These are phyloP conservation scores for Ditylenchus weischeri DNA, from an alignment of 2,888 invertebrate genomes.

Conservation along the genomic window DNA sequence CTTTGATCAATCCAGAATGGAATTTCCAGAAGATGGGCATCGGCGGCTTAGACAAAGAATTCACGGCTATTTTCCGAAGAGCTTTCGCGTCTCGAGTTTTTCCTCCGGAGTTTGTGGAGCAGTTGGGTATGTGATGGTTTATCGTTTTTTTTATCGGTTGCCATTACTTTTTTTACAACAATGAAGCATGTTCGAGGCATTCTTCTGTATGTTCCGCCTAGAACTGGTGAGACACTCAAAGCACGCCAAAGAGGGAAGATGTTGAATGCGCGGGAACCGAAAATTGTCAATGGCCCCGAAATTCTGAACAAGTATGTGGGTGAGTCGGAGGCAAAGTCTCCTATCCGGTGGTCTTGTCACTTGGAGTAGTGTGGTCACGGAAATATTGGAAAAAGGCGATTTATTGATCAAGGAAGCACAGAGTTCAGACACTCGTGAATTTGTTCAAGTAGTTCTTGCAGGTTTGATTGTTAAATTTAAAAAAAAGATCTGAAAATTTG, in stretches of 20 bases:
- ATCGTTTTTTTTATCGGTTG: neutral
- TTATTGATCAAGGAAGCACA: conserved; percentile 78
- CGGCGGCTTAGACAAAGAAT: conserved; percentile 93
- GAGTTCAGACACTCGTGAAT: conserved; percentile 60
- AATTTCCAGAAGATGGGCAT: conserved; percentile 99
- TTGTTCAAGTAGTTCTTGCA: conserved; percentile 87
- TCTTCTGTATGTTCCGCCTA: conserved; percentile 90
- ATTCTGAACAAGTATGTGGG: conserved; percentile 99
- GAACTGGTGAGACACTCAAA: conserved; percentile 98
- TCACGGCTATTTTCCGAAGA: conserved; percentile 93
- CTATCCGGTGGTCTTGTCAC: conserved; percentile 77
- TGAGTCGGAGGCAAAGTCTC: conserved; percentile 95
- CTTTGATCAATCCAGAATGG: conserved; percentile 98
- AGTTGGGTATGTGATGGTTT: conserved; percentile 69
- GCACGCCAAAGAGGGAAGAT: conserved; percentile 97
- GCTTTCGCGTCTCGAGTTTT: conserved; percentile 97
- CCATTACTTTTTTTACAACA: conserved; percentile 64
- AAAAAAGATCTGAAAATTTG: neutral
- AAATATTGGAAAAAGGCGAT: conserved; percentile 85
- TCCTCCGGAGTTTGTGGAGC: conserved; percentile 92
- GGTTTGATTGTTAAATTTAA: conserved; percentile 60
- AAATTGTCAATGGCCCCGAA: conserved; percentile 98
- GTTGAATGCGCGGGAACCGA: conserved; percentile 96
- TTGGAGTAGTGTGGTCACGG: conserved; percentile 82
- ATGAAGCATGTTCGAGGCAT: conserved; percentile 98